Conservation (phyloP, 2,797 vertebrate genomes). For the Xerus rutilus region DNA sequence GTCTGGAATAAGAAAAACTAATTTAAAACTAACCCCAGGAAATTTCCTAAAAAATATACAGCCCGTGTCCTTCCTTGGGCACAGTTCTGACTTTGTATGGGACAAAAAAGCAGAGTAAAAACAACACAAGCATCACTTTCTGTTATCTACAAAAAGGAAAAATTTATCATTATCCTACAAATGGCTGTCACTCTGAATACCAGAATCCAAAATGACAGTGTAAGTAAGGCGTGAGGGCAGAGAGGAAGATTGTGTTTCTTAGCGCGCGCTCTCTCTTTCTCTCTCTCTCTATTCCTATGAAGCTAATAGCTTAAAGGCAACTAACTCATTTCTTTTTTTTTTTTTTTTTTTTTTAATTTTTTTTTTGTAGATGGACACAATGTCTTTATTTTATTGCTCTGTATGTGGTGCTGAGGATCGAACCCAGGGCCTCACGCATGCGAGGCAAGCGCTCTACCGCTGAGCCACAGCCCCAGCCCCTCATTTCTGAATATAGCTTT, state of each 20-base stretch:
- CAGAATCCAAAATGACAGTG: neutral
- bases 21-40: constrained; percentile 54
- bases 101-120: neutral
- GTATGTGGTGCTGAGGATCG: no score
- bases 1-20: neutral
- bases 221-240: neutral
- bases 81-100: neutral
- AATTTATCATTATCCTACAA: neutral
- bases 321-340: neutral
- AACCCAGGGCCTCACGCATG: no score
- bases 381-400: no score
- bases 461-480: no score
- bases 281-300: neutral
- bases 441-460: no score
- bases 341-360: no score
- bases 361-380: no score
- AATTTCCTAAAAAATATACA: neutral
- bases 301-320: neutral
- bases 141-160: neutral
- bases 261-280: no score
- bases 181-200: neutral
- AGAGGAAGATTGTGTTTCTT: neutral
- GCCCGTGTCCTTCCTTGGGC: neutral
- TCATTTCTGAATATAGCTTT: neutral
- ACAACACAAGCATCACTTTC: neutral